phyloP scores from a whole-genome alignment of 2,888 invertebrate genomes.

The Microchrysa polita region DNA sequence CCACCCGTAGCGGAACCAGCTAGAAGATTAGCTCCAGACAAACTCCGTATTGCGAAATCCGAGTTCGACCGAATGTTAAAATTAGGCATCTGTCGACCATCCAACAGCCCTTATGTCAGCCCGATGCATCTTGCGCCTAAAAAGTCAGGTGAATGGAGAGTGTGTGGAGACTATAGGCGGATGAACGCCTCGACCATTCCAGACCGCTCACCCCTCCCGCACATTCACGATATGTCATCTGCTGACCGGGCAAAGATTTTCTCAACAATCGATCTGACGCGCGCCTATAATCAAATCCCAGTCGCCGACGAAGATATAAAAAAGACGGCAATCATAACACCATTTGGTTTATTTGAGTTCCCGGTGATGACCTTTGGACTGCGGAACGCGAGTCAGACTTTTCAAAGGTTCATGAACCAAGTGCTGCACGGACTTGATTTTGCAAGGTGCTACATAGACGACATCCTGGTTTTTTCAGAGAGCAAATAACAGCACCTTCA shows the following conservation, averaged over 20 bases:
- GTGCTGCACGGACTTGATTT: neutral
- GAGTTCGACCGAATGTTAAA: neutral
- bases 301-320: neutral
- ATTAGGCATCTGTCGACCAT: neutral
- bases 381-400: neutral
- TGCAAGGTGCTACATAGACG: neutral
- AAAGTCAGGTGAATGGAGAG: neutral
- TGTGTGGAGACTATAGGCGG: slow-evolving; percentile 14
- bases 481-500: neutral
- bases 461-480: neutral
- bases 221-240: neutral
- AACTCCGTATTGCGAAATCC: neutral
- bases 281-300: neutral
- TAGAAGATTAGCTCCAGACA: slow-evolving; percentile 1
- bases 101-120: neutral
- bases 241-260: neutral
- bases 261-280: neutral
- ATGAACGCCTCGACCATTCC: neutral
- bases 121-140: neutral
- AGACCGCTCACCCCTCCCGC: neutral
- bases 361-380: neutral
- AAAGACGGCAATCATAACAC: neutral
- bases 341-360: neutral
- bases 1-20: slow-evolving; percentile 12
- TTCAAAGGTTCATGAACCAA: neutral